phyloP scores from a whole-genome alignment of 2,113 vertebrate species.

The Poecile atricapillus region DNA sequence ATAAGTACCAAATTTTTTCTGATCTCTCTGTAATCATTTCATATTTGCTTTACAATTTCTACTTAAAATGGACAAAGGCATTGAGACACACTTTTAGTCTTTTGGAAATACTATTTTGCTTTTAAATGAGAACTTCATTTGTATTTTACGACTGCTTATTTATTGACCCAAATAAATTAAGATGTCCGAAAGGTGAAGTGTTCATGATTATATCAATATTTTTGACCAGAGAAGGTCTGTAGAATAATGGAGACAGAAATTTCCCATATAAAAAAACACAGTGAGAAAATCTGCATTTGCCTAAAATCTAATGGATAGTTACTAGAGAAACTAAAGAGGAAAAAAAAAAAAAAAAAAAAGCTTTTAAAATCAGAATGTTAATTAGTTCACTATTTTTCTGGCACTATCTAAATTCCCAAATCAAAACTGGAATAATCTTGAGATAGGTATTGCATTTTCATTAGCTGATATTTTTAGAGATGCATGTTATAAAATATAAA shows the following conservation, averaged over 20 bases:
- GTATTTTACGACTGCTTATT: neutral
- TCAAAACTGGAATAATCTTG: neutral
- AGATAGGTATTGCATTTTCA: neutral
- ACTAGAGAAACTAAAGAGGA: neutral
- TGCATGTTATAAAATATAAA: neutral
- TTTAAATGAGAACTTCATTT: neutral
- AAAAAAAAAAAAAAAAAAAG: neutral
- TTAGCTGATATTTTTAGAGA: neutral
- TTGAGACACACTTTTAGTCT: neutral
- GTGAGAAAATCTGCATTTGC: neutral
- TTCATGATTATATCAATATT: neutral
- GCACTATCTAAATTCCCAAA: neutral
- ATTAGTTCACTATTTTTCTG: neutral
- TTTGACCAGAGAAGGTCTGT: neutral
- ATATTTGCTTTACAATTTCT: neutral
- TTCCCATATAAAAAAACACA: neutral
- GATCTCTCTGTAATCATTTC: neutral
- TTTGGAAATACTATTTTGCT: neutral
- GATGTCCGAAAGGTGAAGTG: neutral
- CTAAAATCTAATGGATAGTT: neutral
- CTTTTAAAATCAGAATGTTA: neutral
- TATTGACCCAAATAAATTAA: neutral
- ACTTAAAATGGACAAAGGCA: neutral
- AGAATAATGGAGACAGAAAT: neutral
- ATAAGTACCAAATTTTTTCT: neutral